Evolutionary conservation across 2,113 vertebrate genomes (phyloP).

Genomic region (Tor tambroides): DNA sequence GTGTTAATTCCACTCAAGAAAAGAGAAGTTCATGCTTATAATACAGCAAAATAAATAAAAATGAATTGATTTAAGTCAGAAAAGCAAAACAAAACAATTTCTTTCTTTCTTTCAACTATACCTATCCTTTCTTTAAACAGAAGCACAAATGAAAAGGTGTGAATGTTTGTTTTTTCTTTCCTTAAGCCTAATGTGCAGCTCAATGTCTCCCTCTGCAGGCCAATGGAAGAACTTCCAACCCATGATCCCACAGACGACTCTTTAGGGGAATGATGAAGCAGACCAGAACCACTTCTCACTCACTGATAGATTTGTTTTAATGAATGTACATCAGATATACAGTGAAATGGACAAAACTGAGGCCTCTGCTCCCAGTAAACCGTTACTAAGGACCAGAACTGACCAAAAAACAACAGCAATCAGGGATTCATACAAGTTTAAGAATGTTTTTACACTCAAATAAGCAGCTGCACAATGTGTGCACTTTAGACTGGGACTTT

Average conservation of each 20-base stretch:
- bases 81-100: too few species aligned
- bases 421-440: slow-evolving; percentile 33
- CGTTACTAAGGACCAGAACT: slow-evolving; percentile 47
- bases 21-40: too few species aligned
- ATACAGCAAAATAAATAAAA: too few species aligned
- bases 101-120: too few species aligned
- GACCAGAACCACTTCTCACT: too few species aligned
- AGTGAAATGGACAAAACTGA: slow-evolving; percentile 57
- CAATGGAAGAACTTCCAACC: neutral
- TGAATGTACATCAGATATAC: slow-evolving; percentile 76
- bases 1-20: too few species aligned
- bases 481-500: neutral
- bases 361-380: slow-evolving; percentile 17
- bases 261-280: neutral
- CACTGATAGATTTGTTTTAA: slow-evolving; percentile 57
- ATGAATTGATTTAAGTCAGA: too few species aligned
- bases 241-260: neutral
- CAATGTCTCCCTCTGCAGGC: neutral
- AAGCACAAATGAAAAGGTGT: neutral
- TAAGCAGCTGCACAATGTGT: slow-evolving; percentile 42
- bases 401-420: slow-evolving; percentile 39
- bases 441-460: slow-evolving; percentile 29
- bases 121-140: too few species aligned
- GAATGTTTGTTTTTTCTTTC: neutral
- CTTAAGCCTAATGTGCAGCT: too few species aligned